These are phyloP conservation scores for Leucopternis melanops DNA, from an alignment of 2,113 vertebrate species.

Conservation along the genomic window DNA sequence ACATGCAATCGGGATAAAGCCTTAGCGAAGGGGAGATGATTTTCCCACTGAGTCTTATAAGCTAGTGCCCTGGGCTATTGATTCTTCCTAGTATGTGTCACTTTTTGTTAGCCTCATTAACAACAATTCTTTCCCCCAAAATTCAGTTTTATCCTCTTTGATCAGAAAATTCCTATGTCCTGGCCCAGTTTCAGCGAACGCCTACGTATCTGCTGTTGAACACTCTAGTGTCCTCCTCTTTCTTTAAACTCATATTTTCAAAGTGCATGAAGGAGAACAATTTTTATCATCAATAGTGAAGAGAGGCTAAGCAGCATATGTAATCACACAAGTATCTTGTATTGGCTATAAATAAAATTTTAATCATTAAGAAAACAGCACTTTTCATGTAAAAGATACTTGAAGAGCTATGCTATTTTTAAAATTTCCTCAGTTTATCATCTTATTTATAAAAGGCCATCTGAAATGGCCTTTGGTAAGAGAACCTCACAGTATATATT, in stretches of 20 bases:
- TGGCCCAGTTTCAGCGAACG: conserved; percentile 11
- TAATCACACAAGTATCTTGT: neutral
- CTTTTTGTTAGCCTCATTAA: neutral
- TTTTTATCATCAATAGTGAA: neutral
- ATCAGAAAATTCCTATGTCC: neutral
- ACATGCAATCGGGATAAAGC: neutral
- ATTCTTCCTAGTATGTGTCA: neutral
- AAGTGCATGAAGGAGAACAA: neutral
- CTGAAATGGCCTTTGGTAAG: neutral
- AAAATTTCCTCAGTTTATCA: neutral
- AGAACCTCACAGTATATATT: neutral
- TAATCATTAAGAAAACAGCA: neutral
- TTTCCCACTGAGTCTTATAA: neutral
- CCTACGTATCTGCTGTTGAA: neutral
- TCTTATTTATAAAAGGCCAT: neutral
- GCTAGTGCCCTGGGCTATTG: neutral
- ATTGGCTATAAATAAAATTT: neutral
- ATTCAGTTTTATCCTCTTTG: neutral
- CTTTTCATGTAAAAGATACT: neutral
- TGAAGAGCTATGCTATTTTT: neutral
- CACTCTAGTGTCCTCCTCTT: neutral
- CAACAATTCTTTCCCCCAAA: neutral
- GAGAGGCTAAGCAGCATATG: neutral
- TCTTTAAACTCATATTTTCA: neutral
- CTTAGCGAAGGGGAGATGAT: neutral